Base-by-base conservation (phyloP, 2,797 vertebrate genomes). In the Danionella dracula region DNA sequence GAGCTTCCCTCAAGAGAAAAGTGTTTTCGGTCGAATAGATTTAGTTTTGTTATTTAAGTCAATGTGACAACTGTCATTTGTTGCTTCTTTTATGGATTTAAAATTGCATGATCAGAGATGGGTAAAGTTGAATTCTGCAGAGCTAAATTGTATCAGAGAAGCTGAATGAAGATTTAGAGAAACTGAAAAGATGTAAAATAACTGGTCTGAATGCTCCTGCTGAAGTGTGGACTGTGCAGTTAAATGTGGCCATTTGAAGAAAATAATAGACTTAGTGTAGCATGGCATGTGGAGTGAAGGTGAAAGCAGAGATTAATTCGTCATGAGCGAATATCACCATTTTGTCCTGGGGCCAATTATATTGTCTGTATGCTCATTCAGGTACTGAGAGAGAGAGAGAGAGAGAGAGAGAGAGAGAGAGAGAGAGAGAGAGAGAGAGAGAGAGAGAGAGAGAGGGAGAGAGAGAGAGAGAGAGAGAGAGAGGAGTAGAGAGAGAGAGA, bases 291-390 rank as follows among this genome's bases (percentile, higher is more conserved):
- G 4, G 16, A 51, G 50, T 72, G 35, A 72, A 57, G 57, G 32
- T 66, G 54, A 77, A 65, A 72, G 68, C 57, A 16, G 41, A 73
- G 73, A 80, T 79, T 78, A 84, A 80, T 81, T 82, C 70, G 73
- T 62, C 65, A 73, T 81, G 77, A 74, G 73, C 73, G 68, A 76
- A 32, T 45, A 40, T 65, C 60, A 61, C 75, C n/a, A 66, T 80
- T 86, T 84, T 72, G 75, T 72, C 73, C 44, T 60, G 76, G 72
- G 71, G 72, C 74, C 63, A 57, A 56, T 81, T 78, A 69, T 74
- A 63, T 69, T 48, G 10, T 34, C 53, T 66, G 57, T 54, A n/a
- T 35, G 41, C 57, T 31, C 57, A 74, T 71, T 74, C 59, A 15
- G 50, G 75, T 61, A 34, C 72, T 62, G 81, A 78, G 64, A 68